These are phyloP conservation scores for Tiliacea aurago DNA, from an alignment of 2,888 invertebrate genomes.

Conservation along the genomic window DNA sequence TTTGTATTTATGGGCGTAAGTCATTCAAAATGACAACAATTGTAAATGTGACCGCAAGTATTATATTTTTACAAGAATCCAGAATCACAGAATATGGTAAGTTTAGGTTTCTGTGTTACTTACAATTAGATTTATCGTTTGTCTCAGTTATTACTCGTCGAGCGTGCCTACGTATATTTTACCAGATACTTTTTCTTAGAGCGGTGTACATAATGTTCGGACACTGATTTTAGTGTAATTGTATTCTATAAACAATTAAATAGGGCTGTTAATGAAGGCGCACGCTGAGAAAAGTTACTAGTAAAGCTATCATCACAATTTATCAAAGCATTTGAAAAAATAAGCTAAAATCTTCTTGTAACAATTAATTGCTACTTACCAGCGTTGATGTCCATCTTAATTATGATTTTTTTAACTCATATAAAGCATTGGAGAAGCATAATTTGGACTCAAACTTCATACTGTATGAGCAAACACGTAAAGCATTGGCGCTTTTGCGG, in stretches of 20 bases:
- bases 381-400: constrained; percentile 89
- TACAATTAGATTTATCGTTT: constrained; percentile 48
- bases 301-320: constrained; percentile 63
- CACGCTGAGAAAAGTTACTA: constrained; percentile 62
- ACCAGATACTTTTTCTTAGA: constrained; percentile 27
- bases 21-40: constrained; percentile 55
- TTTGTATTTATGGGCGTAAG: constrained; percentile 55
- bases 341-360: constrained; percentile 48
- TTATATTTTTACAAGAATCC: constrained; percentile 32
- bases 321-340: constrained; percentile 62
- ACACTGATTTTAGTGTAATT: constrained; percentile 32
- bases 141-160: constrained; percentile 28
- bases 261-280: constrained; percentile 35
- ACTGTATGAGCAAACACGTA: constrained; percentile 83
- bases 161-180: constrained; percentile 41
- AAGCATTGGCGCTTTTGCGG: constrained; percentile 90
- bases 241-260: constrained; percentile 35
- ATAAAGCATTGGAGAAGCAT: constrained; percentile 73
- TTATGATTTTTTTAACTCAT: constrained; percentile 75
- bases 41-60: constrained; percentile 28
- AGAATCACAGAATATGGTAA: constrained; percentile 59
- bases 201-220: constrained; percentile 19
- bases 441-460: constrained; percentile 78
- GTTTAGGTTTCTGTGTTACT: constrained; percentile 48
- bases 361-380: constrained; percentile 78